Evolutionary conservation across 92 coral and sea anemone species (phyloP).

Genomic region (Desmophyllum pertusum): DNA sequence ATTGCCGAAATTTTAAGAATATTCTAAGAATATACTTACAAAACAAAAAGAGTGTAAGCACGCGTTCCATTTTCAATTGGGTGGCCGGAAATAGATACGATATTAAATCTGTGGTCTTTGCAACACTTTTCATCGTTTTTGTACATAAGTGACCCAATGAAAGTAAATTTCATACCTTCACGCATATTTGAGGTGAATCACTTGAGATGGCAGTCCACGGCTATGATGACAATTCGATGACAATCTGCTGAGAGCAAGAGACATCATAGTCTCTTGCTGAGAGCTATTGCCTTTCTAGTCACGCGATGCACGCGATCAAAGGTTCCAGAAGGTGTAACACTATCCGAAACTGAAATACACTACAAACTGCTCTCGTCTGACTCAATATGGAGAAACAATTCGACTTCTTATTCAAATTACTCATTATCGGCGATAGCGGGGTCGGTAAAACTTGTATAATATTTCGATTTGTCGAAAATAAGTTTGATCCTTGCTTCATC

Average conservation of each 20-base stretch:
- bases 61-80: too few species aligned
- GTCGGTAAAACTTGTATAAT: conserved; percentile 85
- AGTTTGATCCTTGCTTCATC: conserved; percentile 74
- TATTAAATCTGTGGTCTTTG: too few species aligned
- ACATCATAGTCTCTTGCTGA: too few species aligned
- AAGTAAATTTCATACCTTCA: too few species aligned
- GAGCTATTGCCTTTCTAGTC: neutral
- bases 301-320: conserved; percentile 24
- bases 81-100: too few species aligned
- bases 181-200: conserved; percentile 1
- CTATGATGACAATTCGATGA: neutral
- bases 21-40: too few species aligned
- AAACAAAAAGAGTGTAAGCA: too few species aligned
- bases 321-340: conserved; percentile 17
- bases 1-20: too few species aligned
- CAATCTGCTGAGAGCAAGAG: neutral
- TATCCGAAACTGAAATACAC: neutral
- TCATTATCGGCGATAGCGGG: conserved; percentile 81
- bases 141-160: too few species aligned
- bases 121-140: too few species aligned
- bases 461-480: conserved; percentile 78
- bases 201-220: neutral
- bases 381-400: conserved; percentile 68
- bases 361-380: neutral
- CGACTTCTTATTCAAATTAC: conserved; percentile 76